Evolutionary conservation across 1,140 invertebrate genomes (phyloP).

Genomic region (Aphis craccivora): DNA sequence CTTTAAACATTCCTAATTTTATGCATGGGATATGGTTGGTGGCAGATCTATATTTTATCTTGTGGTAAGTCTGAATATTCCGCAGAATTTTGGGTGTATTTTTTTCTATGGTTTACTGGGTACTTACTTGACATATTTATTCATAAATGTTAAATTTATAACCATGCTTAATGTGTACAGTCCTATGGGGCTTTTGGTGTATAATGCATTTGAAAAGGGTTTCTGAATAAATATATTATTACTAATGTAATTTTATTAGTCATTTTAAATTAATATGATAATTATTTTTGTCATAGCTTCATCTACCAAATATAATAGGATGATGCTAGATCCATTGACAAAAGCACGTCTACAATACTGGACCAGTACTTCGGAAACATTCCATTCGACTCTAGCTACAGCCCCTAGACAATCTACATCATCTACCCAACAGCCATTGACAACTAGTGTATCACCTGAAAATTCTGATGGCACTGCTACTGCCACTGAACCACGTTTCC

Average conservation of each 20-base stretch:
- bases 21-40: constrained; percentile 55
- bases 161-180: constrained; percentile 34
- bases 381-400: constrained; percentile 44
- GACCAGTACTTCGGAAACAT: constrained; percentile 57
- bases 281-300: constrained; percentile 50
- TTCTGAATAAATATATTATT: not conserved
- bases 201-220: constrained; percentile 41
- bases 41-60: constrained; percentile 50
- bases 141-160: constrained; percentile 37
- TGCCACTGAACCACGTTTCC: constrained; percentile 56
- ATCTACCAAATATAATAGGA: constrained; percentile 44
- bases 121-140: not conserved
- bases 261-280: not conserved
- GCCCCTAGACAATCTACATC: constrained; percentile 12
- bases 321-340: constrained; percentile 59
- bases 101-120: constrained; percentile 23
- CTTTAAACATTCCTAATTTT: constrained; percentile 51
- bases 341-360: constrained; percentile 61
- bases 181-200: constrained; percentile 49
- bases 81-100: not conserved
- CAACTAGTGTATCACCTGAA: constrained; percentile 12
- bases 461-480: constrained; percentile 31
- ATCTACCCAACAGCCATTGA: constrained; percentile 10
- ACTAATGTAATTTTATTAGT: not conserved
- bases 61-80: constrained; percentile 43